Base-by-base conservation (phyloP, 1,140 invertebrate genomes). In the Coenobita brevimanus region DNA sequence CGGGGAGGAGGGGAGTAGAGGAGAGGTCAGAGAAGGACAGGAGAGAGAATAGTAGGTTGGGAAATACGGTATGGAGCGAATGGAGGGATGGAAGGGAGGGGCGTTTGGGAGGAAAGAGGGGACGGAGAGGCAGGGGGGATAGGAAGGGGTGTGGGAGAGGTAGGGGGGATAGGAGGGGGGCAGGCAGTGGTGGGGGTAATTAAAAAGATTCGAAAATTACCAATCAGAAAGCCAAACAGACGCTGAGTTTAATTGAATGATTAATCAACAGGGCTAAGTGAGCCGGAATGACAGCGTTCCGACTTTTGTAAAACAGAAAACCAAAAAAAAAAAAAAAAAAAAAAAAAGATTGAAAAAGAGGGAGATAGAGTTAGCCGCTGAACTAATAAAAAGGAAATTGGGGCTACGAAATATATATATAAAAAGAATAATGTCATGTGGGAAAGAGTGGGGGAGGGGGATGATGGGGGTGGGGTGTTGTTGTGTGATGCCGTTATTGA, bases 201-300 rank as follows among this genome's bases (percentile, higher is more conserved):
- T 87, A 87, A 87, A 87, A 87, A 87, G 85, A 87, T 87, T 81
- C 85, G 85, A 87, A 80, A 87, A 87, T 87, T 87, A 80, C 36
- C 85, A 87, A 87, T 87, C 85, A 87, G 85, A 87, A 80, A 87
- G 79, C 71, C 85, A 87, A 87, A 87, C 85, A 87, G 76, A 80
- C 64, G 85, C 62, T 57, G 85, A 78, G 60, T 43, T 41, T 87
- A 87, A 87, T 87, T 87, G 85, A 87, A 87, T 87, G 85, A 87
- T 80, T 87, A 87, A 87, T 87, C 85, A 87, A 87, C 76, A 67
- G 85, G 50, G 64, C 71, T 87, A 87, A 87, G 85, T 87, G 85
- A 87, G 80, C 76, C 76, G 43, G 50, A 87, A 81, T 81, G 27
- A 87, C 50, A 78, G 73, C 75, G 85, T 87, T 87, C 73, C 27